Evolutionary conservation across 2,797 vertebrate species (phyloP).

Genomic region (Huso huso): DNA sequence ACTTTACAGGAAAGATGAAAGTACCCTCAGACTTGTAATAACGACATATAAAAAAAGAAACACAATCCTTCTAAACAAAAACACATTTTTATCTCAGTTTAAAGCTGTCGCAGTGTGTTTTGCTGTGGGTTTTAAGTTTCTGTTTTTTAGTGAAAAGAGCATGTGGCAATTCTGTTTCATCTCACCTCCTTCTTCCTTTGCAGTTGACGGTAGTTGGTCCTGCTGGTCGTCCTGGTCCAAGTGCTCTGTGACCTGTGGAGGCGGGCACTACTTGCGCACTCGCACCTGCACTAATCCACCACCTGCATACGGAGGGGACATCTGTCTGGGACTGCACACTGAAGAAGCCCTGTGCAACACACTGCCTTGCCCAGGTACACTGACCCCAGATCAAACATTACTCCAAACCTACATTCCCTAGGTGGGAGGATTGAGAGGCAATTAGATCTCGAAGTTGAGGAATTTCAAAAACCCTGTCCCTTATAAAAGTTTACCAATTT

Average conservation of each 20-base stretch:
- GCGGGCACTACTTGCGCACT: constrained; percentile 91
- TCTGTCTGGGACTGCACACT: constrained; percentile 92
- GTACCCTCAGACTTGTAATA: constrained; percentile 16
- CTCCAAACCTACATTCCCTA: too few relatives aligned
- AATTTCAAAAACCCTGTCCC: too few relatives aligned
- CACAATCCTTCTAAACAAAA: too few relatives aligned
- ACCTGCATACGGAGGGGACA: constrained; percentile 86
- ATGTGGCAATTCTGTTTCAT: too few relatives aligned
- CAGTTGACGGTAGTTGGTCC: constrained; percentile 94
- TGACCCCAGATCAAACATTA: constrained; percentile 7
- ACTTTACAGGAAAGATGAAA: constrained; percentile 38
- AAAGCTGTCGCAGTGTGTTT: too few relatives aligned
- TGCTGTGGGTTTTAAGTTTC: too few relatives aligned
- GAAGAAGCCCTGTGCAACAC: constrained; percentile 94
- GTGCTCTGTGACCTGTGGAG: constrained; percentile 91
- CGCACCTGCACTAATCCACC: constrained; percentile 86
- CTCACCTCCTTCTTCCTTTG: constrained; percentile 19
- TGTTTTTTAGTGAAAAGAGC: too few relatives aligned
- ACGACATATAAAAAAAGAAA: background rate
- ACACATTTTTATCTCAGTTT: too few relatives aligned
- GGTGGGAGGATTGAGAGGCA: too few relatives aligned
- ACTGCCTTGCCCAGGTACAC: constrained; percentile 81
- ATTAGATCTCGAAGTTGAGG: too few relatives aligned
- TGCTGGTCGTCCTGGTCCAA: constrained; percentile 96
- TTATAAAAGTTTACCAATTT: too few relatives aligned